These are phyloP conservation scores for Escarpia spicata DNA, from an alignment of 2,888 invertebrate species.

Conservation along the genomic window DNA sequence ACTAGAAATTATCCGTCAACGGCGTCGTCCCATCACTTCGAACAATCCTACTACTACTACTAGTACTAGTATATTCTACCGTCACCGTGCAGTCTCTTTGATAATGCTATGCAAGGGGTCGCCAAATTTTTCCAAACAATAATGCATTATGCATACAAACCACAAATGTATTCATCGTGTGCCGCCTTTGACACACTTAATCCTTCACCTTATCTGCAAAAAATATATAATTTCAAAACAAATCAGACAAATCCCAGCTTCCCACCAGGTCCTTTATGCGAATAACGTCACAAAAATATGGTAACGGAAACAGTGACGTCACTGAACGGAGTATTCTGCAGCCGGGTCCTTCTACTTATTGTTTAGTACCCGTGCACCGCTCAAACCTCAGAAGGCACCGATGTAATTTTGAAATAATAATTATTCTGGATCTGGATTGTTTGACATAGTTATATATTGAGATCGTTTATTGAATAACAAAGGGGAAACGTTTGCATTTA, in stretches of 20 bases:
- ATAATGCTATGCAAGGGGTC: neutral
- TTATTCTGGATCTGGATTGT: neutral
- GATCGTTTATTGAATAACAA: neutral
- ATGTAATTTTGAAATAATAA: neutral
- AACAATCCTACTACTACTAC: neutral
- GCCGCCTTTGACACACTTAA: neutral
- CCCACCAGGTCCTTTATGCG: constrained; percentile 13
- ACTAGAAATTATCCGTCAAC: neutral
- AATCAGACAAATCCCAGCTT: neutral
- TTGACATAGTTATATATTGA: neutral
- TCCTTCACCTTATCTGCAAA: neutral
- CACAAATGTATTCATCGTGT: constrained; percentile 7
- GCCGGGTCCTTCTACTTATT: neutral
- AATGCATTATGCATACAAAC: constrained; percentile 3
- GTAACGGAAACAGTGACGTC: constrained; percentile 16
- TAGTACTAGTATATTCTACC: neutral
- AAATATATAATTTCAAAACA: constrained; percentile 5
- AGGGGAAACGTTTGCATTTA: neutral
- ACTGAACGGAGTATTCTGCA: constrained; percentile 13
- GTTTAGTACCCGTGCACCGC: neutral
- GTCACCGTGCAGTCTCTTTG: neutral
- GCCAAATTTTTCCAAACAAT: neutral
- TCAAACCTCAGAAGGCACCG: neutral
- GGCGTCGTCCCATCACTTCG: neutral
- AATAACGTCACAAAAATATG: constrained; percentile 16